Percentiles rank a stretch among this genome's conserved stretches.
These are phyloP conservation scores for Physella acuta DNA, from an alignment of 1,140 invertebrate genomes.

Conservation along the genomic window DNA sequence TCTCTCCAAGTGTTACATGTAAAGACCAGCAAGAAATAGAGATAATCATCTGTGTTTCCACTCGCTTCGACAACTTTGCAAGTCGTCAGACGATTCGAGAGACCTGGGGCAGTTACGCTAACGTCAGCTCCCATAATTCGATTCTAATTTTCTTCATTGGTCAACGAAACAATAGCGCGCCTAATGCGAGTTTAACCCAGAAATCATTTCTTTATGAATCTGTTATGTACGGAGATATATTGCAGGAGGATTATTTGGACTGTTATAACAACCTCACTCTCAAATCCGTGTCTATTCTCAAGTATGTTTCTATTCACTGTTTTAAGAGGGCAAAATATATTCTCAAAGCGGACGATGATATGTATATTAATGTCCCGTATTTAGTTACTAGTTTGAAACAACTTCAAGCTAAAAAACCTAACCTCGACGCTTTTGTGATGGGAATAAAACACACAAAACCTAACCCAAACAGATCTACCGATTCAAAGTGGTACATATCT, in stretches of 20 bases:
- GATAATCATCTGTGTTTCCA: neutral
- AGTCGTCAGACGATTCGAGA: neutral
- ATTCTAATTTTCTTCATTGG: conserved; percentile 17
- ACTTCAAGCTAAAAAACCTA: conserved; percentile 15
- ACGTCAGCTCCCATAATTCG: neutral
- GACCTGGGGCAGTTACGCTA: neutral
- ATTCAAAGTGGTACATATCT: conserved; percentile 58
- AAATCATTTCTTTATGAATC: conserved; percentile 62
- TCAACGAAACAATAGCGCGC: neutral
- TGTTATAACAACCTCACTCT: conserved; percentile 82
- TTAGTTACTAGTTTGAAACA: conserved; percentile 62
- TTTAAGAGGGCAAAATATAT: conserved; percentile 63
- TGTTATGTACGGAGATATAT: conserved; percentile 68
- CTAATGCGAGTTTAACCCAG: neutral
- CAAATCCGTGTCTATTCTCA: conserved; percentile 80
- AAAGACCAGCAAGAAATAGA: too few species aligned
- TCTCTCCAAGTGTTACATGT: too few species aligned
- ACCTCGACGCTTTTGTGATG: conserved; percentile 28
- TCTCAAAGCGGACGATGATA: conserved; percentile 64
- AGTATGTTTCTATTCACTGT: conserved; percentile 74
- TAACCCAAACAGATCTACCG: conserved; percentile 44
- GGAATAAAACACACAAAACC: conserved; percentile 45
- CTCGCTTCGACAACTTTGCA: neutral
- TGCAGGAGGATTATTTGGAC: conserved; percentile 78
- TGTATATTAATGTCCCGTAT: conserved; percentile 61